phyloP scores from a whole-genome alignment of 23 tunicate species.

The Ascidia mentula region DNA sequence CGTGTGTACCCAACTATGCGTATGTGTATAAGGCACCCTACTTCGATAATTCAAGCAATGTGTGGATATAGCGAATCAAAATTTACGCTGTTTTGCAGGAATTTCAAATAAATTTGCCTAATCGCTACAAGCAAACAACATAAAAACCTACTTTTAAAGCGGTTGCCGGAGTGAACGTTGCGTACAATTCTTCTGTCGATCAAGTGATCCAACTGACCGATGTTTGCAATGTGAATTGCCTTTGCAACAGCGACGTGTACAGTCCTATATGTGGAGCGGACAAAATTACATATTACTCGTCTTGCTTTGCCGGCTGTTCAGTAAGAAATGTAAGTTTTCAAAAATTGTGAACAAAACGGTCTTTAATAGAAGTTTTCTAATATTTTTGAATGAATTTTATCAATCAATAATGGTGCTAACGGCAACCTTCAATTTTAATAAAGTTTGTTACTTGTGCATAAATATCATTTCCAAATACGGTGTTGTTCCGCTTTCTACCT shows the following conservation, averaged over 20 bases:
- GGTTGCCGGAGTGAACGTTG: background rate
- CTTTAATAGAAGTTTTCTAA: no score
- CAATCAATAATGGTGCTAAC: no score
- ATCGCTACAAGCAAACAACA: no score
- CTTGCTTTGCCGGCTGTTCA: constrained; percentile 75
- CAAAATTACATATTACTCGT: constrained; percentile 45
- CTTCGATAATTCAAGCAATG: no score
- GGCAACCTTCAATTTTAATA: no score
- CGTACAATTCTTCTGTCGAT: background rate
- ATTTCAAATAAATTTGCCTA: no score
- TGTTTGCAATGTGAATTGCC: constrained; percentile 37
- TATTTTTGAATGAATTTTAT: no score
- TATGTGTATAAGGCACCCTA: no score
- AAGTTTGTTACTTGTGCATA: background rate
- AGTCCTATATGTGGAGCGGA: constrained; percentile 77
- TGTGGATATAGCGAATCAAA: no score
- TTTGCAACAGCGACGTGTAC: constrained; percentile 33
- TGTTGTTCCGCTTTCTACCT: background rate
- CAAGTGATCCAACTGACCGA: background rate
- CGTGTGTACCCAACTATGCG: no score
- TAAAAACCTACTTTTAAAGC: background rate
- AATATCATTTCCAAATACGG: background rate
- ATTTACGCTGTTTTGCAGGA: no score
- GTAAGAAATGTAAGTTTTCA: constrained; percentile 1
- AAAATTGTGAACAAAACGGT: no score